Evolutionary conservation across 1,140 invertebrate genomes (phyloP).

Genomic region (Dendrolimus punctatus): DNA sequence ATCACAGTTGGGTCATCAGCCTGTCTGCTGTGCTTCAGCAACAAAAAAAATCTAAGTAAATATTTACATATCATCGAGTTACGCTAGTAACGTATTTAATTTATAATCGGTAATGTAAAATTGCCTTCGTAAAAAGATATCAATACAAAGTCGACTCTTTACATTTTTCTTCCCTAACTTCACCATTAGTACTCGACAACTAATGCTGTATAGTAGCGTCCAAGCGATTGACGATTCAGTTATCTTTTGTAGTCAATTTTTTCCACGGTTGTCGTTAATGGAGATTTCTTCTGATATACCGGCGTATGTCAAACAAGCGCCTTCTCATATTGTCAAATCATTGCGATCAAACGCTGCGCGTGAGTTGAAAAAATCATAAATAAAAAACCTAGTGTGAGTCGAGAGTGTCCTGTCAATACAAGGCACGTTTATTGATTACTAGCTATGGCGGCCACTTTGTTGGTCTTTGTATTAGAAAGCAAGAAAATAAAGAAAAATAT

Average conservation of each 20-base stretch:
- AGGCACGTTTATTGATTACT: constrained; percentile 17
- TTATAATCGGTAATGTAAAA: neutral
- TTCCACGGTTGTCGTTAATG: constrained; percentile 56
- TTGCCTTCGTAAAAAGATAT: neutral
- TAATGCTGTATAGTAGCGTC: constrained; percentile 31
- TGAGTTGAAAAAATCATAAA: constrained; percentile 13
- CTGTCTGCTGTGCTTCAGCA: too few relatives aligned
- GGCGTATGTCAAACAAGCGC: constrained; percentile 42
- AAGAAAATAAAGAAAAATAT: too few relatives aligned
- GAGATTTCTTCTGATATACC: constrained; percentile 42
- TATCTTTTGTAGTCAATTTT: constrained; percentile 47
- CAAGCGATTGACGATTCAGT: constrained; percentile 55
- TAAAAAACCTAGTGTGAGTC: too few relatives aligned
- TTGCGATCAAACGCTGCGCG: constrained; percentile 42
- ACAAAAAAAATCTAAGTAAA: too few relatives aligned
- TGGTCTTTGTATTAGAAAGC: too few relatives aligned
- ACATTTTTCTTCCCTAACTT: constrained; percentile 18
- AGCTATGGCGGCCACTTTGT: neutral
- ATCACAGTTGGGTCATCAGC: too few relatives aligned
- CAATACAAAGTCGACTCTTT: constrained; percentile 20
- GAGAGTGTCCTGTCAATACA: constrained; percentile 39
- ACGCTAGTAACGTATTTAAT: too few relatives aligned
- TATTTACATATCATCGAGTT: too few relatives aligned
- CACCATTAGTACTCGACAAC: constrained; percentile 34
- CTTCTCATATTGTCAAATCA: constrained; percentile 50